Base-by-base conservation (phyloP, 2,113 vertebrate genomes). In the Neomonachus schauinslandi region DNA sequence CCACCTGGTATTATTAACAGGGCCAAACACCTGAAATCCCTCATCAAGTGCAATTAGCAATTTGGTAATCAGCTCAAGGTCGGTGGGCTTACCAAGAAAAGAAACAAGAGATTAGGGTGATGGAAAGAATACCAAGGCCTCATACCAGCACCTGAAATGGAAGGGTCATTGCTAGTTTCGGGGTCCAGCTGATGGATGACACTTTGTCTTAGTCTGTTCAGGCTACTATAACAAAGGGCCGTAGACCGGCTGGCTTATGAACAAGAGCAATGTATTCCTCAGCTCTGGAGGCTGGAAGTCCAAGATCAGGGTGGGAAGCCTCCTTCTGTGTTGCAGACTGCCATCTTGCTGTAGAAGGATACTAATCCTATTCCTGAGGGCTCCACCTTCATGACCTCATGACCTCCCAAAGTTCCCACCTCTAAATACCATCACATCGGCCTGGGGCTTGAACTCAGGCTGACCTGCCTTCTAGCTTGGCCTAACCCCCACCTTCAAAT, bases 1-100 rank as follows among this genome's bases (percentile, higher is more conserved):
- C 49, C 42, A 28, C 86, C 69, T 74, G 22, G 61, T 31, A 96
- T 95, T 97, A 89, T 90, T 97, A 97, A 91, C 93, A 94, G 91
- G 53, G 89, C 91, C 94, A 91, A 72, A 86, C 8, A 3, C 95
- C 86, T 16, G 12, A 94, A 98, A 97, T 72, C 2, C n/a, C 65
- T 89, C n/a, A 10, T 15, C 26, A 59, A 59, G n/a, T 79, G 10
- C 59, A 81, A 81, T 49, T 77, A 7, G 83, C 71, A 71, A 77
- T 55, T 36, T 95, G 94, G 88, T 88, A 93, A 79, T 91, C 95
- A 93, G 33, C 67, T 95, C 84, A 91, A 97, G 59, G 87, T 92
- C 87, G 72, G 61, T 57, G 36, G 79, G 82, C 39, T 76, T 93
- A 24, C 79, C 22, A 59, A 81, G 77, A 46, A 94, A 81, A 87